Evolutionary conservation across 2,797 vertebrate genomes (phyloP).

Genomic region (Cossypha heuglini): DNA sequence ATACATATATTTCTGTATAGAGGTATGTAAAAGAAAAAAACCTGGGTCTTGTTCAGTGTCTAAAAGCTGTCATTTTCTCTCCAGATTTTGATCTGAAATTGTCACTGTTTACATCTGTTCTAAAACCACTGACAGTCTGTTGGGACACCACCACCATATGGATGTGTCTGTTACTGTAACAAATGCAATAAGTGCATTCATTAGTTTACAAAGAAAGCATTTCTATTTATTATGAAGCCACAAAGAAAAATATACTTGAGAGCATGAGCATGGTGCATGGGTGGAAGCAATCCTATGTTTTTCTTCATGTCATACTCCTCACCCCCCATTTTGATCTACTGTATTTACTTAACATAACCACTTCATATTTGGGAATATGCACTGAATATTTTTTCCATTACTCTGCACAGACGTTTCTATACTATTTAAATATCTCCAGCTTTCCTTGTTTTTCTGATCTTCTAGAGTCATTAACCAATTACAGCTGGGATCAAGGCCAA

Average conservation of each 20-base stretch:
- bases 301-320: neutral
- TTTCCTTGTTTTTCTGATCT: conserved; percentile 6
- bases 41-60: accelerated
- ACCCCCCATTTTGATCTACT: neutral
- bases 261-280: neutral
- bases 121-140: neutral
- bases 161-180: neutral
- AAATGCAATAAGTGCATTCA: neutral
- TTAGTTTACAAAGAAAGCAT: neutral
- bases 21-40: neutral
- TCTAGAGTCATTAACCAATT: neutral
- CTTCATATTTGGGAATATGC: neutral
- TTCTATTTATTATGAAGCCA: neutral
- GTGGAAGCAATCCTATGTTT: neutral
- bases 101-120: neutral
- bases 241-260: neutral
- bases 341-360: neutral
- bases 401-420: neutral
- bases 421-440: neutral
- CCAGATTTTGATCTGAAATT: neutral
- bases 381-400: neutral
- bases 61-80: neutral
- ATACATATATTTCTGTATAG: neutral
- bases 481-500: conserved; percentile 33
- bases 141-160: neutral